Evolutionary conservation across 2,113 vertebrate species (phyloP).

Genomic region (Leptodactylus fuscus): DNA sequence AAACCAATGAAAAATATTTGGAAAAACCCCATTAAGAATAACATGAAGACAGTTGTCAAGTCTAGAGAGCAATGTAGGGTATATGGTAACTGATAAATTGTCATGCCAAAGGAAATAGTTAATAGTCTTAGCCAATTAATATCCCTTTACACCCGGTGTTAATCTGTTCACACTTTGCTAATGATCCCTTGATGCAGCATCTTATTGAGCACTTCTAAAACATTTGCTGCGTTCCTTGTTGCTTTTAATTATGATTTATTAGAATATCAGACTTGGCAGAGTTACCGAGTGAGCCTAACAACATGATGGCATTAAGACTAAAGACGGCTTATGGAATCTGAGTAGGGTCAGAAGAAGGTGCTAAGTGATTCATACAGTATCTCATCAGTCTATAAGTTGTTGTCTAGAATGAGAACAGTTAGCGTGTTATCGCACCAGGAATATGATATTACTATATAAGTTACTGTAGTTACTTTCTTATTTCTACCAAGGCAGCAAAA

Average conservation of each 20-base stretch:
- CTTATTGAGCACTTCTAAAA: neutral
- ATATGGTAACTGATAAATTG: neutral
- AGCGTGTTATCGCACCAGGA: neutral
- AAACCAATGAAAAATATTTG: too few species aligned
- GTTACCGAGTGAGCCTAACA: neutral
- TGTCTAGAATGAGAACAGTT: neutral
- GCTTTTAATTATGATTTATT: neutral
- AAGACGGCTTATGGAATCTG: neutral
- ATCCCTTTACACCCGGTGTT: neutral
- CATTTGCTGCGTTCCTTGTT: neutral
- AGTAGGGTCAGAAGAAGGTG: neutral
- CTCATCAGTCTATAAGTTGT: conserved; percentile 13
- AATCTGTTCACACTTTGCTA: too few species aligned
- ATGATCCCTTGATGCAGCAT: neutral
- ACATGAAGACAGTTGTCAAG: too few species aligned
- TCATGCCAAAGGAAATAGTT: neutral
- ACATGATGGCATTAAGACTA: neutral
- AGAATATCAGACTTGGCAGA: neutral
- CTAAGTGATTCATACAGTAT: neutral
- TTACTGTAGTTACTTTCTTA: neutral
- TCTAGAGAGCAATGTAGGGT: too few species aligned
- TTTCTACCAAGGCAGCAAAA: neutral
- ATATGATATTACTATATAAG: neutral
- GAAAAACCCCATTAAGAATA: too few species aligned
- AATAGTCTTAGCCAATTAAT: conserved; percentile 25